Evolutionary conservation across 1,140 invertebrate genomes (phyloP).

Genomic region (Eriosoma lanigerum): DNA sequence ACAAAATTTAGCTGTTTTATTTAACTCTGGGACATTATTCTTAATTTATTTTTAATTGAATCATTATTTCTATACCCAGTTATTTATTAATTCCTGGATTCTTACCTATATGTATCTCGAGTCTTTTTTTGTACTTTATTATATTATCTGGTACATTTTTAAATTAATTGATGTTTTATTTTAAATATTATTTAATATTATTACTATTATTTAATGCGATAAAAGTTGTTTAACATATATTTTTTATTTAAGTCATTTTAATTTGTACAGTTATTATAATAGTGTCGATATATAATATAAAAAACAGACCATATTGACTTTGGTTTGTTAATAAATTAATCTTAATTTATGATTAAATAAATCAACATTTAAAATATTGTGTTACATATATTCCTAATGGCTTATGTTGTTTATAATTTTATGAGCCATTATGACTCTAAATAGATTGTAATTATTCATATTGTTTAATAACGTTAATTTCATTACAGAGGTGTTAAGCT

Average conservation of each 20-base stretch:
- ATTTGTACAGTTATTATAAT: no score
- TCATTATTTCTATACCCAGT: not conserved
- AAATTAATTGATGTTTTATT: no score
- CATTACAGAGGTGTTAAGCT: not conserved
- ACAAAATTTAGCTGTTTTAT: not conserved
- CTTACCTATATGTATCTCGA: no score
- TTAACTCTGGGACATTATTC: not conserved
- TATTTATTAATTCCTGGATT: not conserved
- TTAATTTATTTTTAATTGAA: slow-evolving; percentile 10
- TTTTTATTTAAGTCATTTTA: not conserved
- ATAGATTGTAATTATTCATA: not conserved
- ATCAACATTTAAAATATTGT: not conserved
- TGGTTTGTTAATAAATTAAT: not conserved
- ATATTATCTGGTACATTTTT: no score
- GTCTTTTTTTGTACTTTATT: no score
- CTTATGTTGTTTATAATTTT: not conserved
- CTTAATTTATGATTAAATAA: not conserved
- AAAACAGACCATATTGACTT: no score
- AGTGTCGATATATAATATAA: no score
- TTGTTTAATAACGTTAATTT: slow-evolving; percentile 1
- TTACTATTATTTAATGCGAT: not conserved
- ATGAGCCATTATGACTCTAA: not conserved
- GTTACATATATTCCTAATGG: not conserved
- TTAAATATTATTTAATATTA: no score
- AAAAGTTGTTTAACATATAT: not conserved